Base-by-base conservation (phyloP, 1,140 invertebrate genomes). In the Sinonovacula constricta region DNA sequence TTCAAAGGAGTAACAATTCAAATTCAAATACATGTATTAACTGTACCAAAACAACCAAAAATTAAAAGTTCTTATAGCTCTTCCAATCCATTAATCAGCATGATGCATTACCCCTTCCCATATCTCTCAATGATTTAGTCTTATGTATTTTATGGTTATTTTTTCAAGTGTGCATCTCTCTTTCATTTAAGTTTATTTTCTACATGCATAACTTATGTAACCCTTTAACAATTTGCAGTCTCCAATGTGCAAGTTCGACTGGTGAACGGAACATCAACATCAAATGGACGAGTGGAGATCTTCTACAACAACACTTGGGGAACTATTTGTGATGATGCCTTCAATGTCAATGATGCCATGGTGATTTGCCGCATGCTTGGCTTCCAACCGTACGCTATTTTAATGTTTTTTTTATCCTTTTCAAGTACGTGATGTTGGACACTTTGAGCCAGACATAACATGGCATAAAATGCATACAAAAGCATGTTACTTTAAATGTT, bases 261-360 rank as follows among this genome's bases (percentile, higher is more conserved):
- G 39, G 60, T 75, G 0, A 60, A 70, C n/a, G 79, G 71, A n/a
- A 59, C 65, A 15, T 67, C 62, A 45, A 66, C 78, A 39, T 36
- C 62, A 1, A 68, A 80, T 66, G 85, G 85, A 14, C 68, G 80
- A 26, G 95, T 98, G 14, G 96, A 98, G 90, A 94, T 98, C 54
- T 94, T 94, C 78, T 95, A 97, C 88, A 92, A 95, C 66, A 95
- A 94, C 10, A 93, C 94, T 78, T 98, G 97, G 97, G 97, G 97
- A 14, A 94, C 94, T 18, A 92, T 98, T 18, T 98, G 97, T 87
- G 97, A 98, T 88, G 97, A 98, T 87, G 96, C 97, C 87, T 98
- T 96, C 95, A 96, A 97, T 86, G 87, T 93, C 28, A 89, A 93
- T 7, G 96, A 98, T 79, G 96, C 95, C 0, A 90, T 92, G 30